Conservation (phyloP, 2,888 invertebrate genomes). For the Dolomedes plantarius region DNA sequence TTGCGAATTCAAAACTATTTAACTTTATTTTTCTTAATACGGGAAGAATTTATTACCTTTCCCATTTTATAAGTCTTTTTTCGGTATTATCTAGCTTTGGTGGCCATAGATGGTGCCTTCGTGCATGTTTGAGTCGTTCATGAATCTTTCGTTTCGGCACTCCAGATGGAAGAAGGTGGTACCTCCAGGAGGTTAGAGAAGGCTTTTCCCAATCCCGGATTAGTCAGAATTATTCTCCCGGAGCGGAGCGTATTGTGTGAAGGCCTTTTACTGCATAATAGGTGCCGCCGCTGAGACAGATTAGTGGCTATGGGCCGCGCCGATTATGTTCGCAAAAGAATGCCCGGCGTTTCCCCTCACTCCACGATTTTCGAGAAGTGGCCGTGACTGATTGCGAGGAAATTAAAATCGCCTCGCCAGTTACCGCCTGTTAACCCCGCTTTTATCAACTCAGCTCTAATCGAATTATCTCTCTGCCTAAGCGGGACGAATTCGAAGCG, state of each 20-base stretch:
- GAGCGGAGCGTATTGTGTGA: constrained; percentile 51
- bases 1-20: too few species aligned
- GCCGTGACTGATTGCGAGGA: constrained; percentile 66
- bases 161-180: constrained; percentile 64
- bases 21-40: too few species aligned
- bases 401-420: constrained; percentile 64
- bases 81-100: too few species aligned
- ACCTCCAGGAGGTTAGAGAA: constrained; percentile 27
- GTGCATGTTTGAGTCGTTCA: not conserved
- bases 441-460: constrained; percentile 64
- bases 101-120: constrained; percentile 45
- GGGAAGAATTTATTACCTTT: too few species aligned
- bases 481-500: not conserved
- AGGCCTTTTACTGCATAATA: constrained; percentile 67
- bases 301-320: constrained; percentile 64
- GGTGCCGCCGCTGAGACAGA: constrained; percentile 62
- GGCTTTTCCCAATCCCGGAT: constrained; percentile 68
- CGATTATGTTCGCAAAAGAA: constrained; percentile 65
- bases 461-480: constrained; percentile 41
- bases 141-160: constrained; percentile 45
- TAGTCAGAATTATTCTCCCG: constrained; percentile 66
- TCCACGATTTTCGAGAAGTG: constrained; percentile 55
- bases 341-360: constrained; percentile 37
- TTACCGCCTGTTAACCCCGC: constrained; percentile 66
- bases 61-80: too few species aligned